Percentiles rank a stretch among this genome's conserved stretches.
Evolutionary conservation across 2,888 invertebrate genomes (phyloP).

Genomic region (Cybosia mesomella): DNA sequence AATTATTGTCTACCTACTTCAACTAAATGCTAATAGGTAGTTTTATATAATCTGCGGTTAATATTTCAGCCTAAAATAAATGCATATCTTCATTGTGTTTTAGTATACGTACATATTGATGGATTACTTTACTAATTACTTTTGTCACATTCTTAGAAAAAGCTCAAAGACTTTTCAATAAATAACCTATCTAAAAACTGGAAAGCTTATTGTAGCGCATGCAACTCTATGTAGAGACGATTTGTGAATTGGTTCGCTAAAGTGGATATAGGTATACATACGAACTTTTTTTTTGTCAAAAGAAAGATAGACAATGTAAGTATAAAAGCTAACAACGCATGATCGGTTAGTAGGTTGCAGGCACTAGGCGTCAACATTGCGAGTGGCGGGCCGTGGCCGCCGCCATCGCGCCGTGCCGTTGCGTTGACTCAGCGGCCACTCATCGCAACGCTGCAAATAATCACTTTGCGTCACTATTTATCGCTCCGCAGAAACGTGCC

Average conservation of each 20-base stretch:
- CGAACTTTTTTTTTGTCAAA: not conserved
- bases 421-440: slow-evolving; percentile 83
- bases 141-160: not conserved
- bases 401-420: slow-evolving; percentile 49
- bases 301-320: slow-evolving; percentile 35
- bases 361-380: slow-evolving; percentile 36
- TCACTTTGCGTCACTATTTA: slow-evolving; percentile 85
- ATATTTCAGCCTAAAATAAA: not conserved
- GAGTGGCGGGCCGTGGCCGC: slow-evolving; percentile 43
- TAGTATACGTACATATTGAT: not conserved
- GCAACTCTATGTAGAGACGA: not conserved
- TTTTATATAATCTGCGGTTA: not conserved
- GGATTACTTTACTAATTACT: too few species aligned
- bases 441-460: slow-evolving; percentile 86
- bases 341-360: slow-evolving; percentile 51
- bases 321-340: slow-evolving; percentile 43
- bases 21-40: not conserved
- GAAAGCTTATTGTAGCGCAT: not conserved
- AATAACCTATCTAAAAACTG: not conserved
- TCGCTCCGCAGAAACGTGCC: slow-evolving; percentile 78
- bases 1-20: not conserved
- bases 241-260: not conserved
- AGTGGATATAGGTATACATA: not conserved
- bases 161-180: too few species aligned
- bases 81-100: not conserved